These are phyloP conservation scores for Diglossa cyanea DNA, from an alignment of 2,797 vertebrate genomes.

Conservation along the genomic window DNA sequence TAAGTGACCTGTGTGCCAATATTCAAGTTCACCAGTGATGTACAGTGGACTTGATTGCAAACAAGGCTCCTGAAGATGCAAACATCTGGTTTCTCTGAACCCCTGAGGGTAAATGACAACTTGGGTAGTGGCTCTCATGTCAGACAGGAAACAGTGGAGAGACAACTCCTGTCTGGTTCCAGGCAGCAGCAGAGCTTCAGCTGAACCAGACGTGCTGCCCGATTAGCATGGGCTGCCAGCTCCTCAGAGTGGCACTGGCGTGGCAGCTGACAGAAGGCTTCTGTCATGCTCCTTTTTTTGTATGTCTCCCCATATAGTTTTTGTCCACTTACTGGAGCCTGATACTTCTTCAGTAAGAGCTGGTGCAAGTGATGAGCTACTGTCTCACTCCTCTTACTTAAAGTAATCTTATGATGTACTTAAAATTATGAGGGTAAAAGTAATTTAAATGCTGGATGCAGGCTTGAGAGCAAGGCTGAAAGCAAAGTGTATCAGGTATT, in stretches of 20 bases:
- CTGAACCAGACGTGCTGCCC: neutral
- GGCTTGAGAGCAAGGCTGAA: neutral
- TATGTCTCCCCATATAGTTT: neutral
- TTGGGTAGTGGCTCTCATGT: neutral
- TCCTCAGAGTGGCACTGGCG: neutral
- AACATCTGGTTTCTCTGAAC: neutral
- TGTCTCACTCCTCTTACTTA: neutral
- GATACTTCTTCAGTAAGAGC: neutral
- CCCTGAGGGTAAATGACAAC: neutral
- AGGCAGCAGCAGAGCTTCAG: neutral
- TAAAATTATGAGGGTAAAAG: neutral
- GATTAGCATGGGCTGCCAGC: neutral
- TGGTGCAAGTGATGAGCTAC: neutral
- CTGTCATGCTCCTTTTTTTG: neutral
- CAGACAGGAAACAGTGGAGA: neutral
- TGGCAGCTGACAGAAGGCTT: constrained; percentile 19
- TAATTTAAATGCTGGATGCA: neutral
- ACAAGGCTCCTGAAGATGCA: neutral
- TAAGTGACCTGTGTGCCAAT: neutral
- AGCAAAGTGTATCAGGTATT: neutral
- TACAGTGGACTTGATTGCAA: neutral
- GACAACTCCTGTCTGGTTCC: neutral
- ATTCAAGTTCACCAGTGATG: neutral
- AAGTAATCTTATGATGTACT: neutral
- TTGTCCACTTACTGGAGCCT: neutral